phyloP scores from a whole-genome alignment of 2,888 invertebrate genomes.

The Aethes cnicana region DNA sequence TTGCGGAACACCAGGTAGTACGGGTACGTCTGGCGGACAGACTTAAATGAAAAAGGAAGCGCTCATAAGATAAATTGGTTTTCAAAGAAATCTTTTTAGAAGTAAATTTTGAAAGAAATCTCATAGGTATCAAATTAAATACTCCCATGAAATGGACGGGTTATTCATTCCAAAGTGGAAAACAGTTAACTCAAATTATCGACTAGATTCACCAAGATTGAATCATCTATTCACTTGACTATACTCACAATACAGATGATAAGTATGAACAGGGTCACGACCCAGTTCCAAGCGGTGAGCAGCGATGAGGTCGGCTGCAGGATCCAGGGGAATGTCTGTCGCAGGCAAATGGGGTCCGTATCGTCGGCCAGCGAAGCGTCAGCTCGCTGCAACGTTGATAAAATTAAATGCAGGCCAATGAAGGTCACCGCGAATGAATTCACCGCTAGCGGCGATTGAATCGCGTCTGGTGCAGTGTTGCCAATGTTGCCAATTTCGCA shows the following conservation, averaged over 20 bases:
- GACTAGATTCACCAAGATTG: too few species aligned
- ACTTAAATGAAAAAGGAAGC: background rate
- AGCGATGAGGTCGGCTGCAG: slow-evolving; percentile 65
- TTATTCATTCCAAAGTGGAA: too few species aligned
- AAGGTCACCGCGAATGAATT: too few species aligned
- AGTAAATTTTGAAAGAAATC: too few species aligned
- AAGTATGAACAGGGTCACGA: slow-evolving; percentile 53
- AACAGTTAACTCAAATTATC: too few species aligned
- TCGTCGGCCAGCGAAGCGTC: slow-evolving; percentile 59
- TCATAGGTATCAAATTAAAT: too few species aligned
- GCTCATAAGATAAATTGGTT: background rate
- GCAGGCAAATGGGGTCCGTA: slow-evolving; percentile 65
- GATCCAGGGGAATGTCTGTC: slow-evolving; percentile 68
- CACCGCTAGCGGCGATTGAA: too few species aligned
- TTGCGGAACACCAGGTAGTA: slow-evolving; percentile 57
- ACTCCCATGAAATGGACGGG: too few species aligned
- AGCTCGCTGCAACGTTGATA: slow-evolving; percentile 51
- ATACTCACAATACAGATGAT: slow-evolving; percentile 57
- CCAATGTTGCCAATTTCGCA: too few species aligned
- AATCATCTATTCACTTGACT: background rate
- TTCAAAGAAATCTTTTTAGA: background rate
- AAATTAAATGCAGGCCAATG: background rate
- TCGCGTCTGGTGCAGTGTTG: too few species aligned
- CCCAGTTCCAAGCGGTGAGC: slow-evolving; percentile 53
- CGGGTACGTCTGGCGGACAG: slow-evolving; percentile 53